Evolutionary conservation across 1,140 invertebrate species (phyloP).

Genomic region (Drosophila melanica): DNA sequence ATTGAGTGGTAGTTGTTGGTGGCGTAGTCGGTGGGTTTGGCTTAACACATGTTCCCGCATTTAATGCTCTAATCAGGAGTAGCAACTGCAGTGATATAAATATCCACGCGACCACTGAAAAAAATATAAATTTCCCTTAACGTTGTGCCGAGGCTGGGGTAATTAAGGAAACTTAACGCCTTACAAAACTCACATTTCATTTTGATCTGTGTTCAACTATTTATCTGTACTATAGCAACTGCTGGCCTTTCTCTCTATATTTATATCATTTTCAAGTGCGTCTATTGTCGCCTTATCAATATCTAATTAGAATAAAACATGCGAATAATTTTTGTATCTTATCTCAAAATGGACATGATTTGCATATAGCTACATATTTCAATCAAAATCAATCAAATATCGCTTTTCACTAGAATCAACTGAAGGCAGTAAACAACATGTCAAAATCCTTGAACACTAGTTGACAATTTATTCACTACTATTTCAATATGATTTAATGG

Average conservation of each 20-base stretch:
- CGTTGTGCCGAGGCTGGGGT: constrained; percentile 1
- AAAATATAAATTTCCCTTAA: constrained; percentile 17
- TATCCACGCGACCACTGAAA: constrained; percentile 51
- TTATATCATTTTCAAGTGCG: constrained; percentile 52
- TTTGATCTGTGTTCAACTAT: constrained; percentile 6
- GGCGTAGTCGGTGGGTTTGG: constrained; percentile 17
- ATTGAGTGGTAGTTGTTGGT: not conserved
- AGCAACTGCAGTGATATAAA: constrained; percentile 59
- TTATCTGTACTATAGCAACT: constrained; percentile 18
- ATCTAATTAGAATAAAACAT: constrained; percentile 65
- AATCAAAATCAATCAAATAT: constrained; percentile 12
- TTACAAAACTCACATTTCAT: constrained; percentile 62
- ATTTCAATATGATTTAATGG: not conserved
- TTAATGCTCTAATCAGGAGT: constrained; percentile 43
- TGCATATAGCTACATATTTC: constrained; percentile 20
- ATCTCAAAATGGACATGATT: constrained; percentile 22
- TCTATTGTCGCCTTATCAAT: constrained; percentile 14
- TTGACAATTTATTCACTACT: not conserved
- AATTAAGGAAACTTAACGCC: not conserved
- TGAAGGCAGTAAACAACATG: not conserved
- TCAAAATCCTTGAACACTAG: not conserved
- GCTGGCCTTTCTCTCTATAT: constrained; percentile 13
- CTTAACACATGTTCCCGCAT: constrained; percentile 42
- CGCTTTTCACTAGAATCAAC: not conserved
- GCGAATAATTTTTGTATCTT: constrained; percentile 25